Conservation (phyloP, 2,113 vertebrate genomes). For the Centrocercus urophasianus region DNA sequence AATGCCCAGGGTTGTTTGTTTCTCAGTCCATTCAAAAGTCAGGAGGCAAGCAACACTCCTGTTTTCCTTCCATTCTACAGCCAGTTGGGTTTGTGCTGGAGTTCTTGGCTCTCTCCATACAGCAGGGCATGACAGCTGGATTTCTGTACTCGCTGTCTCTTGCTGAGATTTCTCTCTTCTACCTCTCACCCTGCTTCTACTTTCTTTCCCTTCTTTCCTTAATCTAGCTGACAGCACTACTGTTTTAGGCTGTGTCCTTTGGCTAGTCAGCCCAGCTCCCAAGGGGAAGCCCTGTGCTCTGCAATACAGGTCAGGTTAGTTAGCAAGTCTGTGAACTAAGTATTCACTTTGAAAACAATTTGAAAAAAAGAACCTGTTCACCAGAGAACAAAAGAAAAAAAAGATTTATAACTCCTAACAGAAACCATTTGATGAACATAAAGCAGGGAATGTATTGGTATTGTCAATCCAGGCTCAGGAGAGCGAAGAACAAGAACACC, state of each 20-base stretch:
- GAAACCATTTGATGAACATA: constrained; percentile 46
- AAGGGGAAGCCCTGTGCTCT: not conserved
- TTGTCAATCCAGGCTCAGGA: constrained; percentile 44
- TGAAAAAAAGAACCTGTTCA: constrained; percentile 12
- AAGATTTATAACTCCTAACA: constrained; percentile 33
- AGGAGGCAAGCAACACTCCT: not conserved
- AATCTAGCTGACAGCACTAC: not conserved
- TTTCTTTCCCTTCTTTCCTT: not conserved
- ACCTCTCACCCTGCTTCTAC: not conserved
- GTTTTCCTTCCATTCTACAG: not conserved
- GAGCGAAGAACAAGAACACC: not conserved
- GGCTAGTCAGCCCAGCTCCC: not conserved
- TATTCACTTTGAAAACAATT: not conserved
- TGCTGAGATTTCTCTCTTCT: not conserved
- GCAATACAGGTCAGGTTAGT: not conserved
- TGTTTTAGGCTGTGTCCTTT: not conserved
- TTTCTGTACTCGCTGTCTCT: not conserved
- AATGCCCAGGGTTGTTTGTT: not conserved
- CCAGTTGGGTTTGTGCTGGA: not conserved
- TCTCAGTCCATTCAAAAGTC: not conserved
- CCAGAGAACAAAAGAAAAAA: not conserved
- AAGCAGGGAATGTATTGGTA: constrained; percentile 14
- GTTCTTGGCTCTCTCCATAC: not conserved
- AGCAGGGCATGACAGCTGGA: not conserved
- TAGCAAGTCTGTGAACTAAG: constrained; percentile 7